Base-by-base conservation (phyloP, 2,888 invertebrate genomes). In the Cyaniris semiargus region DNA sequence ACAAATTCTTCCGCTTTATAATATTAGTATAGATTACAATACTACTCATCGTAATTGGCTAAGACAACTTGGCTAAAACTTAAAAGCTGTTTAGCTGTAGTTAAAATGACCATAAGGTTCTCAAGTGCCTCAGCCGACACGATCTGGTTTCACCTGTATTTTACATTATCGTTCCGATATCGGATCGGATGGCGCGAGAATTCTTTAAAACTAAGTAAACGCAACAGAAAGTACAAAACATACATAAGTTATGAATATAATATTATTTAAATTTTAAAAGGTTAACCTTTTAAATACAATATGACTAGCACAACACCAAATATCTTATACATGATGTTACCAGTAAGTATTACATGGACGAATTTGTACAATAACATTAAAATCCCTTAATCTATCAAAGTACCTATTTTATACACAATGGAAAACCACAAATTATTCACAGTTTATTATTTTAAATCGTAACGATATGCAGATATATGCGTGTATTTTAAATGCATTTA, bases 231-330 rank as follows among this genome's bases (percentile, higher is more conserved):
- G 58, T 21, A 58, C 8, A 21, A 58, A 15, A n/a, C 15, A 8
- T 58, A 58, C 18, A 18, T 53, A 53, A 21, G 15, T 58, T 58
- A 58, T 21, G 58, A 44, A 44, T 44, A 44, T 13, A 44, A 38
- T 58, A 58, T 6, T 6, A 58, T 27, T 60, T 70, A 31, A n/a
- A n/a, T n/a, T n/a, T n/a, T n/a, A n/a, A n/a, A n/a, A n/a, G n/a
- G n/a, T n/a, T 34, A 31, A 21, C n/a, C 44, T 48, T 72, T 44
- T 15, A n/a, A 15, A 38, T 72, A 72, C 23, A 76, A 31, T 70
- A 76, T 21, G 5, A 76, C 76, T 76, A 76, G 71, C 76, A 76
- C 76, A 76, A 76, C 76, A 76, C 58, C 76, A 21, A 58, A 8
- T 53, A 70, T 56, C 34, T 71, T 53, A 58, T 70, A 38, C n/a